These are phyloP conservation scores for Polypedilum vanderplanki DNA, from an alignment of 1,140 invertebrate genomes.

Conservation along the genomic window DNA sequence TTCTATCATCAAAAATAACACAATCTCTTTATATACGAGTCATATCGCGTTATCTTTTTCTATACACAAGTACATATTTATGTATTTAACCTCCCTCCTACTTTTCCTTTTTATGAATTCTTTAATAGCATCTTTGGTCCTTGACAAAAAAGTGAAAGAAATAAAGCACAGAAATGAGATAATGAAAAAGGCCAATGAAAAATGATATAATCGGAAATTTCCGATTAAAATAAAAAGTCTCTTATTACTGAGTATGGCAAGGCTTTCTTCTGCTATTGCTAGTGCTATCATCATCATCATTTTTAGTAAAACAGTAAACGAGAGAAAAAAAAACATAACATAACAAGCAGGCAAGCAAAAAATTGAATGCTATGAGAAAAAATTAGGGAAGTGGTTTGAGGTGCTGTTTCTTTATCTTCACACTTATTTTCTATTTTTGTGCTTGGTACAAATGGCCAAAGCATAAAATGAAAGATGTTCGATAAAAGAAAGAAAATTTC, in stretches of 20 bases:
- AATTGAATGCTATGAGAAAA: no score
- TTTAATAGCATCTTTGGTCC: not conserved
- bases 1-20: conserved; percentile 1
- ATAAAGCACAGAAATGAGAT: conserved; percentile 18
- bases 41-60: not conserved
- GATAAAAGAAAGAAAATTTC: conserved; percentile 2
- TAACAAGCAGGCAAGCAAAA: no score
- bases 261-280: not conserved
- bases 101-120: not conserved
- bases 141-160: not conserved
- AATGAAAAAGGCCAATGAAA: conserved; percentile 6
- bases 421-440: no score
- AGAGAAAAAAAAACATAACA: not conserved
- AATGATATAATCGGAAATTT: conserved; percentile 27
- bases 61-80: not conserved
- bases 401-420: no score
- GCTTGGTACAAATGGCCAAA: not conserved
- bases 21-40: not conserved
- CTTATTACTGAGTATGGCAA: not conserved
- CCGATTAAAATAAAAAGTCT: conserved; percentile 28
- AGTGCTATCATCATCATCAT: not conserved
- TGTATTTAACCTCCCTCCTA: not conserved
- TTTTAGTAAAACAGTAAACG: not conserved
- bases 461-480: conserved; percentile 12
- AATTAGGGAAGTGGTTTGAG: no score